Conservation (phyloP, 1,140 invertebrate species). For the Tetramorium alpestre region DNA sequence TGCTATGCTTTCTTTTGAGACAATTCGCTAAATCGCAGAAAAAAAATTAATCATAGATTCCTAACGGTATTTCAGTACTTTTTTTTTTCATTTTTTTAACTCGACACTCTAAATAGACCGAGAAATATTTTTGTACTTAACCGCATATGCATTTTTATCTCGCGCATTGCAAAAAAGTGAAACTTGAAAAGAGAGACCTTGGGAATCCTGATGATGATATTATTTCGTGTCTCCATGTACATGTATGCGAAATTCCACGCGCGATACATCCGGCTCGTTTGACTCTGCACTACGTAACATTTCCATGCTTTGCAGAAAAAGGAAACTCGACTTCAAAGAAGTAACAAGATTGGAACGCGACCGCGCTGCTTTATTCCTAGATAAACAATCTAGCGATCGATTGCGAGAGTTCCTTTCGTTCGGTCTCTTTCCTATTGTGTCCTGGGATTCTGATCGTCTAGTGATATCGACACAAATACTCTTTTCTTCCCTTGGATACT, state of each 20-base stretch:
- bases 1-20: not conserved
- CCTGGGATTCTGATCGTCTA: slow-evolving; percentile 1
- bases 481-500: slow-evolving; percentile 10
- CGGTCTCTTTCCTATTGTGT: slow-evolving; percentile 17
- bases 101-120: not conserved
- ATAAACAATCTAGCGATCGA: slow-evolving; percentile 39
- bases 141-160: slow-evolving; percentile 3
- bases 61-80: too few species aligned
- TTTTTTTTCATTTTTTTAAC: not conserved
- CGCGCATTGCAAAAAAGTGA: not conserved
- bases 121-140: not conserved
- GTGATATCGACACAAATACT: slow-evolving; percentile 1
- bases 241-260: not conserved
- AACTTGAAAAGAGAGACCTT: not conserved
- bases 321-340: slow-evolving; percentile 14
- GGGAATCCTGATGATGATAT: slow-evolving; percentile 2
- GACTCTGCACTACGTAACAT: not conserved
- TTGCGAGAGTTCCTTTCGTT: not conserved
- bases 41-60: not conserved
- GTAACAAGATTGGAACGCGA: not conserved
- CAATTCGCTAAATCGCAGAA: not conserved
- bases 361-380: slow-evolving; percentile 1
- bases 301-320: not conserved
- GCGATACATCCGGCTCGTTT: not conserved
- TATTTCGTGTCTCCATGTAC: not conserved